phyloP scores from a whole-genome alignment of 1,140 invertebrate species.

The Cotesia vestalis region DNA sequence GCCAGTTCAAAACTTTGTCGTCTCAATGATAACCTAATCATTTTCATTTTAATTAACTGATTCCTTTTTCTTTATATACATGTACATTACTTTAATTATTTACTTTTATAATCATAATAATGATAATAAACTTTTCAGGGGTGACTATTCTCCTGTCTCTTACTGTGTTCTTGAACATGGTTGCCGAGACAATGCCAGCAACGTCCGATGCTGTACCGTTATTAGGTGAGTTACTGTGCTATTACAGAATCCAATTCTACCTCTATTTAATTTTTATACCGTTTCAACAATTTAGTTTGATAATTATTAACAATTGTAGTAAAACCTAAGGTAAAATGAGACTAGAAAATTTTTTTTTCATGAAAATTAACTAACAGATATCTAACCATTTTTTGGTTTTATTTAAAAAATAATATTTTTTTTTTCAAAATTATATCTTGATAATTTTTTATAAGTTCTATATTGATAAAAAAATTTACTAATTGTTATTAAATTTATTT shows the following conservation, averaged over 20 bases:
- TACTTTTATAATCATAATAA: slow-evolving; percentile 11
- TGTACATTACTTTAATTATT: background rate
- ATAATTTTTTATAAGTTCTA: too few species aligned
- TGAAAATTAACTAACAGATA: too few species aligned
- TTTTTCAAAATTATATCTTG: too few species aligned
- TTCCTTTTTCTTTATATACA: background rate
- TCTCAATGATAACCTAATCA: background rate
- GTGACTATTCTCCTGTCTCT: slow-evolving; percentile 98
- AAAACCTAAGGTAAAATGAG: too few species aligned
- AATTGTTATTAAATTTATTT: too few species aligned
- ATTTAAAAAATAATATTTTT: too few species aligned
- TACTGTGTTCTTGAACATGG: slow-evolving; percentile 96
- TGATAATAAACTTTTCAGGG: slow-evolving; percentile 70
- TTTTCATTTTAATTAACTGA: background rate
- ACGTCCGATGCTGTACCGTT: slow-evolving; percentile 86
- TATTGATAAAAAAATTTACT: too few species aligned
- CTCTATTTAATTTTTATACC: too few species aligned
- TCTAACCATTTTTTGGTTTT: too few species aligned
- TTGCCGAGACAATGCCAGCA: slow-evolving; percentile 91
- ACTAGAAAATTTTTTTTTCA: too few species aligned
- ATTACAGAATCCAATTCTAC: background rate
- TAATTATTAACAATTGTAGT: too few species aligned
- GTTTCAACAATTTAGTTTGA: too few species aligned
- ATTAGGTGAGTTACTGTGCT: slow-evolving; percentile 64
- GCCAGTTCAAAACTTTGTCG: background rate